phyloP scores from a whole-genome alignment of 2,797 vertebrate genomes.

The Coilia nasus region DNA sequence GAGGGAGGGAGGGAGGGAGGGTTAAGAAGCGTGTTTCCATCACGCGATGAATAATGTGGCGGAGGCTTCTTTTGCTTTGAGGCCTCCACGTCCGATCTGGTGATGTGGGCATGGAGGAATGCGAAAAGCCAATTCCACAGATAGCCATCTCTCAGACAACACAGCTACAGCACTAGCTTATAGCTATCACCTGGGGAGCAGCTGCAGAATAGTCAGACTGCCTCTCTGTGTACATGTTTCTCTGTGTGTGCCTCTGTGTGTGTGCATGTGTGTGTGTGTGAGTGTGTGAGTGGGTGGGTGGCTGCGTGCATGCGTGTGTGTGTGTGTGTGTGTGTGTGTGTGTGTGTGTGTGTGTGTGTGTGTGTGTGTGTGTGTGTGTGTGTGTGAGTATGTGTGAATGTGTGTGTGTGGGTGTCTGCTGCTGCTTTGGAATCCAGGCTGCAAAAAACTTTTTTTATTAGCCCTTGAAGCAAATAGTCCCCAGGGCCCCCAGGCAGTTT shows the following conservation, averaged over 20 bases:
- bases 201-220: background rate
- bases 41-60: constrained; percentile 38
- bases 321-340: background rate
- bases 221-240: background rate
- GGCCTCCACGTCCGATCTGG: constrained; percentile 41
- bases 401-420: background rate
- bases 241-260: background rate
- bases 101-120: constrained; percentile 53
- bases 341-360: background rate
- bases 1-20: too few relatives aligned
- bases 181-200: constrained; percentile 59
- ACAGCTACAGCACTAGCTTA: constrained; percentile 52
- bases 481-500: background rate
- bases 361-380: background rate
- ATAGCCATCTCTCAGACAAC: constrained; percentile 66
- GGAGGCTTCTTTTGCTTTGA: constrained; percentile 27
- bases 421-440: background rate
- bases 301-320: background rate
- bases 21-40: too few relatives aligned
- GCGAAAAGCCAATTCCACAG: constrained; percentile 71
- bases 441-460: constrained; percentile 17
- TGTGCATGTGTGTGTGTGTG: background rate
- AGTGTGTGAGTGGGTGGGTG: background rate
- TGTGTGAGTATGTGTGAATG: background rate
- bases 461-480: background rate